Evolutionary conservation across 2,888 invertebrate species (phyloP), one percentile per base, ranked within the genome.

Genomic region (Nemurella pictetii): DNA sequence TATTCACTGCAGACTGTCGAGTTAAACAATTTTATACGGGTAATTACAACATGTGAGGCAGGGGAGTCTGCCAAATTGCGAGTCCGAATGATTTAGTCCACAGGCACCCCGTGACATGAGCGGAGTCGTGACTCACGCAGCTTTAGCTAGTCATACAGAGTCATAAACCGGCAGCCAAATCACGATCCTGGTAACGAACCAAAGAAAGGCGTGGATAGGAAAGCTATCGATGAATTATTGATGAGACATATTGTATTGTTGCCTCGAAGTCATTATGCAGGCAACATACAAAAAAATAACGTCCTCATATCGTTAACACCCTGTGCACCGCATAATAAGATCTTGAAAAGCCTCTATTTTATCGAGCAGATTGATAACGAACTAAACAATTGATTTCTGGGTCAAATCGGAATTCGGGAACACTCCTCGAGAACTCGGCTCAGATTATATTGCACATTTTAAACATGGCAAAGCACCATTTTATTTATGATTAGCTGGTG

Each of bases 241-340:
- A 75, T 75, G 75, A 75, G 75, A 75, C 20, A 7, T 75, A 27
- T 75, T 27, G 75, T 75, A 75, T 75, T 75, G 75, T 75, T 75
- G 15, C 75, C 26, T 75, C n/a, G 28, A 55, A 55, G 15, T 55
- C 55, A 55, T 55, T 55, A 55, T 55, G 55, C 20, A 55, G 55
- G 20, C 55, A 55, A 55, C 55, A 55, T 55, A 55, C 2, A 55
- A 55, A 55, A 15, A 20, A 55, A 55, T 55, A 55, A 7, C 55
- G 55, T 12, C 55, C 55, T 20, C 55, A 20, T 20, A 55, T 55
- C 55, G 55, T 55, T 55, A 55, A 55, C 55, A 55, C 55, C 55
- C 55, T 55, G 55, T 55, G 55, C 55, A 55, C 15, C 20, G 55
- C 55, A 55, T 55, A 55, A 55, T 55, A 55, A 55, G 55, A 3